Evolutionary conservation across 2,888 invertebrate genomes (phyloP), one percentile per base, ranked within the genome.

Genomic region (Junonia oenone): DNA sequence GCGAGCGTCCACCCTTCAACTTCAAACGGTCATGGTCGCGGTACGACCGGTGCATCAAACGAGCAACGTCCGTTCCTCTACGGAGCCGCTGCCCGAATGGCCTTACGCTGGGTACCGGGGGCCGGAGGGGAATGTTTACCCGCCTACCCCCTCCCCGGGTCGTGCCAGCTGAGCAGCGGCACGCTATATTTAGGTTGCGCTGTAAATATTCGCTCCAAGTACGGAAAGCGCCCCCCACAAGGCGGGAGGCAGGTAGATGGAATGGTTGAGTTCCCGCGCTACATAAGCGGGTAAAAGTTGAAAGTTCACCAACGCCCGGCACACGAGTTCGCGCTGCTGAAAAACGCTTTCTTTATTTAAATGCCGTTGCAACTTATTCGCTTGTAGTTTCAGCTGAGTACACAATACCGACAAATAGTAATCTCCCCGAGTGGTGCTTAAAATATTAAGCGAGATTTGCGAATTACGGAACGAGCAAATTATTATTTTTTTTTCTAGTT

Each of bases 101-200:
- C 81, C 78, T 81, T 81, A 74, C 63, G 65, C 60, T 68, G 69
- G 70, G 68, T 68, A 63, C 63, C 45, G 64, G 61, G 63, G 63
- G 70, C 69, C 47, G 68, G 78, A 78, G 78, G 38, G 38, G 78
- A 69, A 75, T 83, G 83, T 88, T 86, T 87, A 84, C 81, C 85
- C 83, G 75, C 83, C 81, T 68, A 72, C 75, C 75, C 72, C 54
- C 66, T 63, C 69, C 68, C 67, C 73, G 74, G 47, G 63, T 72
- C 78, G 84, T 82, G 75, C 89, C 89, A 90, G 89, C 88, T 89
- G 89, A 88, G 88, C 88, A 81, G 77, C 77, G 85, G 78, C 80
- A 83, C 86, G 87, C 89, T 90, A 89, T 90, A 90, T 90, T 88
- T 89, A 90, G 89, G 86, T 86, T 88, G 86, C 81, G 88, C 88